Base-by-base conservation (phyloP, 2,888 invertebrate genomes). In the Pimpla rufipes region DNA sequence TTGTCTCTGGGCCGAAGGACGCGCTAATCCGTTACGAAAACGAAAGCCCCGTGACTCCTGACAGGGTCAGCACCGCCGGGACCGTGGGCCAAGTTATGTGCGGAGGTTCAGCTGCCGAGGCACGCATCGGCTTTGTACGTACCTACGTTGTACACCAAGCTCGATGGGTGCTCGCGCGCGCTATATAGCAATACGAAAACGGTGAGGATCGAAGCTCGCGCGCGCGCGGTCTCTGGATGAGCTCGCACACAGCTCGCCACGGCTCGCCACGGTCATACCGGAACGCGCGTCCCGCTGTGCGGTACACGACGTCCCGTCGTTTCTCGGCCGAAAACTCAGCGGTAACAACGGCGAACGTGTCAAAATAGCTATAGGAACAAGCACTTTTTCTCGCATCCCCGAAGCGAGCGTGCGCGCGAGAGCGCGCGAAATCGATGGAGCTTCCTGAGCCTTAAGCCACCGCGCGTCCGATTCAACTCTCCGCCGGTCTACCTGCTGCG, bases 321-420 rank as follows among this genome's bases (percentile, higher is more conserved):
- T 90, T 87, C 88, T 76, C 88, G 79, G 87, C 90, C 87, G 89
- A 89, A 90, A 90, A 90, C 90, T 81, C 87, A 88, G 90, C 89
- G 89, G 90, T 89, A 88, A 90, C 91, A 89, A 89, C 90, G 88
- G 90, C 87, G 90, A 89, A 91, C 90, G 92, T 92, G 92, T 93
- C 93, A 93, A 93, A 93, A 92, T 92, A 92, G 90, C 88, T 86
- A 88, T 89, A 88, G 86, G 76, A 86, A 88, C 88, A 86, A 87
- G 88, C 88, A 86, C 86, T 85, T 82, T 84, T 80, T 79, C 83
- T 81, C 83, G 81, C 86, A 83, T 87, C 85, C 83, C 74, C 67
- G 83, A 77, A 83, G 37, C 68, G 70, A 66, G n/a, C n/a, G n/a
- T n/a, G n/a, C n/a, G 81, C 79, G 73, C 79, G 83, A 73, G 83